Evolutionary conservation across 2,113 vertebrate species (phyloP), one percentile per base, ranked within the genome.

Genomic region (Mormyrus iriodes): DNA sequence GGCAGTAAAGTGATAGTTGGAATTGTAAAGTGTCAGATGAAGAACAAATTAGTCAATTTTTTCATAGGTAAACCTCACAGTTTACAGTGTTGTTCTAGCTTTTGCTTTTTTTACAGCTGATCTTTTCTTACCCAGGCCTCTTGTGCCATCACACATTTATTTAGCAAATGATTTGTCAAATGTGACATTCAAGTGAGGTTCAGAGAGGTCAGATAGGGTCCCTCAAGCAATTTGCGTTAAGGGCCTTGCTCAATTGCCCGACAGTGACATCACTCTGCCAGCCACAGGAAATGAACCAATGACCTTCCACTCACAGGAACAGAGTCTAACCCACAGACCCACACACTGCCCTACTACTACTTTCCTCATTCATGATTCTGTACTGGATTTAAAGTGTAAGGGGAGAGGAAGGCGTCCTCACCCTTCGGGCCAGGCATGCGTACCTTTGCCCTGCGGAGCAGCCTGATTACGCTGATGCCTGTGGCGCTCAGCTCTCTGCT

Each of bases 391-490:
- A n/a, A n/a, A n/a, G n/a, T n/a, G n/a, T n/a, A n/a, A n/a, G n/a
- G n/a, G n/a, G n/a, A n/a, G n/a, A n/a, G n/a, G n/a, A n/a, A n/a
- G n/a, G n/a, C n/a, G n/a, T n/a, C n/a, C n/a, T n/a, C n/a, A n/a
- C n/a, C n/a, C n/a, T n/a, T n/a, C n/a, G n/a, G n/a, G n/a, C n/a
- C n/a, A n/a, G n/a, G n/a, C 27, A 76, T 76, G 12, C 0, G 73
- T 91, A 99, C 98, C 97, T 99, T 98, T 79, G 98, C 98, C 92
- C 97, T 97, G 55, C 95, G 97, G 90, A 99, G 97, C 65, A 99
- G 95, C 76, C 96, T 96, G 0, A 99, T 96, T 2, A 99, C 96
- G 9, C 97, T 98, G 85, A 99, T 97, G 7, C 96, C 98, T 0
- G 97, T 99, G 8, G 97, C 96, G 0, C 97, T 95, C 93, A 99